Evolutionary conservation across 2,797 vertebrate genomes (phyloP).

Genomic region (Cyclopterus lumpus): DNA sequence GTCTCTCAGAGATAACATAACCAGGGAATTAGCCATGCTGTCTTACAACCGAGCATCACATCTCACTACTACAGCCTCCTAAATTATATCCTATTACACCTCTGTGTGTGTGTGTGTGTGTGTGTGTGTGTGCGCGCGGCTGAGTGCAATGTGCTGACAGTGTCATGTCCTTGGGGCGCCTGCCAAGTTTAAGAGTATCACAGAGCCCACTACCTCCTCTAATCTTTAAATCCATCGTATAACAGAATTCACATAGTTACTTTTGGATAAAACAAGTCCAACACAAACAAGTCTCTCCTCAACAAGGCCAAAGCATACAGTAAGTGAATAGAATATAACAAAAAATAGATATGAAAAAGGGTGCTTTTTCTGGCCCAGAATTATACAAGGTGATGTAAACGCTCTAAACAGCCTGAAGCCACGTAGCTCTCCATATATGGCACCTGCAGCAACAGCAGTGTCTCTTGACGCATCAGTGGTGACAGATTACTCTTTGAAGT

Average conservation of each 20-base stretch:
- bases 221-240: conserved; percentile 66
- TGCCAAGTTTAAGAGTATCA: conserved; percentile 71
- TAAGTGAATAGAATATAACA: conserved; percentile 29
- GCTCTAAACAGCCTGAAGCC: conserved; percentile 59
- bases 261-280: conserved; percentile 44
- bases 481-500: conserved; percentile 69
- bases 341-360: conserved; percentile 35
- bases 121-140: conserved; percentile 24
- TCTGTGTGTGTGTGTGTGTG: conserved; percentile 27
- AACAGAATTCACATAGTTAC: conserved; percentile 46
- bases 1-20: conserved; percentile 82
- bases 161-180: conserved; percentile 70
- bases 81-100: conserved; percentile 76
- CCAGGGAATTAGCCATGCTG: conserved; percentile 77
- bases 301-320: not conserved
- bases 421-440: conserved; percentile 58
- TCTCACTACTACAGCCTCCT: conserved; percentile 74
- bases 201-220: conserved; percentile 57
- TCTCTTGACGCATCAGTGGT: conserved; percentile 47
- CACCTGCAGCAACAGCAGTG: conserved; percentile 42
- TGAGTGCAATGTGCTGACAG: conserved; percentile 64
- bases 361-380: conserved; percentile 31
- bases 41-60: conserved; percentile 75
- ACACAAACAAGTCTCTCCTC: conserved; percentile 46
- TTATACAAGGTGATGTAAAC: conserved; percentile 54